Evolutionary conservation across 2,113 vertebrate species (phyloP).

Genomic region (Tringa solitaria): DNA sequence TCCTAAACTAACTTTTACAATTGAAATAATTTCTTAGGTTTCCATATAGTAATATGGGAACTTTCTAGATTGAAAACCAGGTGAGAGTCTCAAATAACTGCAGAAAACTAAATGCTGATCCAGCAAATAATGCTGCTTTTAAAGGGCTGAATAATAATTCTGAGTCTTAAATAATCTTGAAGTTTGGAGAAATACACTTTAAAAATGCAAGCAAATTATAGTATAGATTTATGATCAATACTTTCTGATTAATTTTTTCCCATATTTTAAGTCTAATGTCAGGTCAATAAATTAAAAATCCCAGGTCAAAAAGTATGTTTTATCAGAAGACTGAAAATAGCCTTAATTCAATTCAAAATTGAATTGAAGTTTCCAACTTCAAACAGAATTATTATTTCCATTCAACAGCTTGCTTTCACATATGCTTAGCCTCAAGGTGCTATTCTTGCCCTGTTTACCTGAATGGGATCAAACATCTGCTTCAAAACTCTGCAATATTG

Average conservation of each 20-base stretch:
- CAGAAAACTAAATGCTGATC: background rate
- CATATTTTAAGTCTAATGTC: background rate
- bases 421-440: background rate
- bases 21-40: background rate
- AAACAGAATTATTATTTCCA: background rate
- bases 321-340: background rate
- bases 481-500: background rate
- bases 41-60: background rate
- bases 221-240: background rate
- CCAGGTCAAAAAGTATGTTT: background rate
- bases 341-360: background rate
- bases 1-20: background rate
- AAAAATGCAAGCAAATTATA: background rate
- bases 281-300: background rate
- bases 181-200: background rate
- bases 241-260: background rate
- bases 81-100: background rate
- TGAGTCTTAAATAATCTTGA: background rate
- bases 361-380: background rate
- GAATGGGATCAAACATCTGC: accelerated
- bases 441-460: background rate
- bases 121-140: background rate
- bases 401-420: background rate
- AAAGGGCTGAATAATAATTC: background rate
- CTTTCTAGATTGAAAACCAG: background rate